Percentiles rank a stretch among this genome's conserved stretches.
Conservation (phyloP, 2,113 vertebrate genomes). For the Heliornis fulica region DNA sequence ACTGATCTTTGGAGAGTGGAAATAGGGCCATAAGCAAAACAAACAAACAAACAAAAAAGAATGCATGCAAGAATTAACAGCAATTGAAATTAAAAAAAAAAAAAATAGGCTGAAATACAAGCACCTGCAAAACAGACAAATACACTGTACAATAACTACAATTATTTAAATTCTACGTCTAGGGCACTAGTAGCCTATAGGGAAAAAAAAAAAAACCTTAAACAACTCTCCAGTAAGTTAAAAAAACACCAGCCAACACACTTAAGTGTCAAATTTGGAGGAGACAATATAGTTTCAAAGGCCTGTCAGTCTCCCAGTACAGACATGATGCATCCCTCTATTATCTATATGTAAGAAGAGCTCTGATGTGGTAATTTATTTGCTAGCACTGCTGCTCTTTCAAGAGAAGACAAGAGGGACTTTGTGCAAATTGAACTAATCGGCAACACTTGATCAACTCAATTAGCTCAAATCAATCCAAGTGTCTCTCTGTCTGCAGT, state of each 20-base stretch:
- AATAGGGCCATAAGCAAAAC: background rate
- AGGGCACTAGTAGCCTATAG: background rate
- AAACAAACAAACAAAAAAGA: no score
- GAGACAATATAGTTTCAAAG: background rate
- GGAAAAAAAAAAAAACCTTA: no score
- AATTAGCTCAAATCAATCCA: conserved; percentile 51
- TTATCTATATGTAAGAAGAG: background rate
- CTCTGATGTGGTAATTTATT: background rate
- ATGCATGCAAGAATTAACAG: background rate
- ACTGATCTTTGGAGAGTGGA: background rate
- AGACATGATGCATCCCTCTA: background rate
- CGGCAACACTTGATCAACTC: conserved; percentile 44
- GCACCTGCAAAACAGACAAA: background rate
- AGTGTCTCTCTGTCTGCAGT: conserved; percentile 9
- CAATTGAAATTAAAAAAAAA: background rate
- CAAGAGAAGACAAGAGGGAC: background rate
- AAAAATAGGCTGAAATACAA: background rate
- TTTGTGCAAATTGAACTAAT: conserved; percentile 21
- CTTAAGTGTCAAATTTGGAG: background rate
- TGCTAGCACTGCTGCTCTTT: background rate
- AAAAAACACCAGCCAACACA: background rate
- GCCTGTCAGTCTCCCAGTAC: background rate
- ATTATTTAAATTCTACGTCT: background rate
- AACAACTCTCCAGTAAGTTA: background rate
- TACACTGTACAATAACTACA: fast-evolving